A percentile compares a stretch with the other conserved stretches of the same genome.
These are phyloP conservation scores for Drosophila diplacantha DNA, from an alignment of 2,888 invertebrate genomes.

Conservation along the genomic window DNA sequence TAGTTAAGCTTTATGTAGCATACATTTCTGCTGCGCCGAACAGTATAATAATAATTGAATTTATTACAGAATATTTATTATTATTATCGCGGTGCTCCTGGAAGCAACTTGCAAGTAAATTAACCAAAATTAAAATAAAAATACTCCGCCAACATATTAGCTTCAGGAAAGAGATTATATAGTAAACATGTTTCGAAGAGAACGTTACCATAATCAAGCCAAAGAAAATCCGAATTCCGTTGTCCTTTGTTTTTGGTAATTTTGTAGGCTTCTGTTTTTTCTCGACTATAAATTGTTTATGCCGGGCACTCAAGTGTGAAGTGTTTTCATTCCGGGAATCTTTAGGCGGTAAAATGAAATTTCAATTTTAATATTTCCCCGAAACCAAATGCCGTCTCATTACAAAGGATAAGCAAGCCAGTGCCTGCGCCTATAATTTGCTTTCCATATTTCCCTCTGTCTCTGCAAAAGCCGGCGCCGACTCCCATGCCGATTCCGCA, in stretches of 20 bases:
- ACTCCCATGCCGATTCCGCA: neutral
- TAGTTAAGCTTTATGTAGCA: conserved; percentile 55
- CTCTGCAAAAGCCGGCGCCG: neutral
- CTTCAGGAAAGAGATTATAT: neutral
- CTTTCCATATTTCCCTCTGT: conserved; percentile 6
- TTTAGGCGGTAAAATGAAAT: conserved; percentile 20
- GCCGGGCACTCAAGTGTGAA: conserved; percentile 1
- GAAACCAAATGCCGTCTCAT: neutral
- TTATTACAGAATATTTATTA: neutral
- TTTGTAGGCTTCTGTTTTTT: conserved; percentile 3
- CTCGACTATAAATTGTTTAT: neutral
- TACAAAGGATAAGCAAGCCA: conserved; percentile 17
- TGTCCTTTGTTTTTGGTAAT: neutral
- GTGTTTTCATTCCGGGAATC: conserved; percentile 6
- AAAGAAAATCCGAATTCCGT: neutral
- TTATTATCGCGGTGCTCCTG: neutral
- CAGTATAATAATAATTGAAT: conserved; percentile 10
- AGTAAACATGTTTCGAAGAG: neutral
- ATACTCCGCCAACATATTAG: neutral
- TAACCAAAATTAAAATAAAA: too few species aligned
- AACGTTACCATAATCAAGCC: neutral
- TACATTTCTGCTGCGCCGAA: conserved; percentile 49
- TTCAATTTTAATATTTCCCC: conserved; percentile 24
- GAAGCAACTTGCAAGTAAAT: too few species aligned
- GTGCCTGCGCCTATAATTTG: conserved; percentile 13